Evolutionary conservation across 64 coral and sea anemone genomes (phyloP).

Genomic region (Trachythela sp.): DNA sequence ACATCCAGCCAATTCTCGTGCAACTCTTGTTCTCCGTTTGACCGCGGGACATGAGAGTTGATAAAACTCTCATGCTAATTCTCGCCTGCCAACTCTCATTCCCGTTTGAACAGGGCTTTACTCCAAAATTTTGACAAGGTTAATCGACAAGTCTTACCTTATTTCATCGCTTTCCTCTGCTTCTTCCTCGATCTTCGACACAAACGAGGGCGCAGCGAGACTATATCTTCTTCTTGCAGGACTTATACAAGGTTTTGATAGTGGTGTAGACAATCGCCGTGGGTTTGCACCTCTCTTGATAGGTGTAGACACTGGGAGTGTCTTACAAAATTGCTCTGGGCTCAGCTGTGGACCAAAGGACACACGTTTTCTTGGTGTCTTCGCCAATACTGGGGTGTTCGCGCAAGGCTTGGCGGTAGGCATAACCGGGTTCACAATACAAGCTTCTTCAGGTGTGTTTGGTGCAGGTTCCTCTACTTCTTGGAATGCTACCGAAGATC

Average conservation of each 20-base stretch:
- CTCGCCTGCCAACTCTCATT: too few species aligned
- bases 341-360: slow-evolving; percentile 90
- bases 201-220: background rate
- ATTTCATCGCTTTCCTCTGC: background rate
- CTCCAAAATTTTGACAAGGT: too few species aligned
- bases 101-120: too few species aligned
- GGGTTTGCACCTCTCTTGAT: slow-evolving; percentile 74
- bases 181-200: background rate
- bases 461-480: slow-evolving; percentile 21
- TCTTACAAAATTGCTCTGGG: slow-evolving; percentile 92
- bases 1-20: too few species aligned
- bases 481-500: slow-evolving; percentile 28
- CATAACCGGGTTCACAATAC: background rate
- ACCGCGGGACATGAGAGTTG: too few species aligned
- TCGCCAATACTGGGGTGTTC: slow-evolving; percentile 13
- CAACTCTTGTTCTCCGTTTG: too few species aligned
- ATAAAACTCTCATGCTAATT: too few species aligned
- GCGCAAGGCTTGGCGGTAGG: background rate
- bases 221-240: slow-evolving; percentile 12
- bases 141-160: too few species aligned
- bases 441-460: slow-evolving; percentile 56
- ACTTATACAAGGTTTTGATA: slow-evolving; percentile 18
- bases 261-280: slow-evolving; percentile 18
- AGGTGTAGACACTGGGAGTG: slow-evolving; percentile 71
- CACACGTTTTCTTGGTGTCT: slow-evolving; percentile 62